Percentiles rank a stretch among this genome's conserved stretches.
Evolutionary conservation across 2,113 vertebrate genomes (phyloP).

Genomic region (Camelus bactrianus): DNA sequence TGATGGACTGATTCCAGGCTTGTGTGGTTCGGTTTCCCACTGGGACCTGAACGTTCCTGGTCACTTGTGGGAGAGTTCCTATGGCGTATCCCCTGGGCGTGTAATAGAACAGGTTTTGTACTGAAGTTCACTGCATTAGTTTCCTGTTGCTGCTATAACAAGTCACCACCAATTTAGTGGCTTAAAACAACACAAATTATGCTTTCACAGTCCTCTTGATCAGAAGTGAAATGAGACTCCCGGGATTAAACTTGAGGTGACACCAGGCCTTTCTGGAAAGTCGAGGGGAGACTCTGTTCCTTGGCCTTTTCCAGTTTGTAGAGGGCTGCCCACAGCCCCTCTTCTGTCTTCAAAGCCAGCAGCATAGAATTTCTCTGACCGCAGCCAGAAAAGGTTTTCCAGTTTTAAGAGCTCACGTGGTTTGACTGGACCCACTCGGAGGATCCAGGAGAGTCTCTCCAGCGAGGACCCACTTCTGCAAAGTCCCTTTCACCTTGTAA

Average conservation of each 20-base stretch:
- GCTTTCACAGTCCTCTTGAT: neutral
- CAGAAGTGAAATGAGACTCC: accelerated
- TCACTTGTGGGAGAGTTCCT: neutral
- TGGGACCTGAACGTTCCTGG: accelerated
- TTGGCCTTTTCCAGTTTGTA: neutral
- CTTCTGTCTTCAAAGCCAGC: accelerated
- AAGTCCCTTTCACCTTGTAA: neutral
- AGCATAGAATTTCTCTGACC: neutral
- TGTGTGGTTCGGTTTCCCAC: too few relatives aligned
- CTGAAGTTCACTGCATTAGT: too few relatives aligned
- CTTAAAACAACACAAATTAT: neutral
- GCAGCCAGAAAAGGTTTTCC: neutral
- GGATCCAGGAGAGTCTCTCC: neutral
- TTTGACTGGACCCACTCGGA: accelerated
- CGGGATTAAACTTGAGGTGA: neutral
- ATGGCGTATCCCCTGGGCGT: accelerated
- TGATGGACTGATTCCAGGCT: accelerated
- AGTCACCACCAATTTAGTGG: neutral
- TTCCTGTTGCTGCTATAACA: neutral
- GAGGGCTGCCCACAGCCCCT: neutral
- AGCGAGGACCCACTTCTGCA: too few relatives aligned
- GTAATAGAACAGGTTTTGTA: accelerated
- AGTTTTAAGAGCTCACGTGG: accelerated
- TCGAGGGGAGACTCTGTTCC: neutral
- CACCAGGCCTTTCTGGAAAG: neutral